phyloP scores from a whole-genome alignment of 2,797 vertebrate species.

The Macrochelys suwanniensis region DNA sequence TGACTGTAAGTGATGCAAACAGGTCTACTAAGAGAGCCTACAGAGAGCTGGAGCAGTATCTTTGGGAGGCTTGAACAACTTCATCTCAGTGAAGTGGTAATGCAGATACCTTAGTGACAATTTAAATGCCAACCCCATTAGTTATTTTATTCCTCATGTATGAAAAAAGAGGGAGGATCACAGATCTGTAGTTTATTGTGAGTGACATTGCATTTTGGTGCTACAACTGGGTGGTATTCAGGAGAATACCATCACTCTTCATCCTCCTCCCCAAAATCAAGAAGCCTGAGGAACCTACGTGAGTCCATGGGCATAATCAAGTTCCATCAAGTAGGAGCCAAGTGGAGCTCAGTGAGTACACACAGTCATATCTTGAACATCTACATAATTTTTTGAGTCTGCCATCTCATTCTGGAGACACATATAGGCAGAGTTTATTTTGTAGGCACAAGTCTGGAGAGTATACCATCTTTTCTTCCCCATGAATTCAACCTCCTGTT shows the following conservation, averaged over 20 bases:
- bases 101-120: not conserved
- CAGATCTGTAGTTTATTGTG: not conserved
- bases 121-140: not conserved
- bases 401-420: not conserved
- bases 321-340: not conserved
- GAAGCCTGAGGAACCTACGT: not conserved
- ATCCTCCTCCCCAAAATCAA: not conserved
- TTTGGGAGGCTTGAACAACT: not conserved
- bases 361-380: not conserved
- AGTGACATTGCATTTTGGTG: not conserved
- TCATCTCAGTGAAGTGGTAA: not conserved
- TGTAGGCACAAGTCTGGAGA: slow-evolving; percentile 13
- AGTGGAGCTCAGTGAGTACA: not conserved
- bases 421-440: not conserved
- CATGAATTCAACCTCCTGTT: not conserved
- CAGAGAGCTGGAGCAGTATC: not conserved
- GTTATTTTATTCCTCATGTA: not conserved
- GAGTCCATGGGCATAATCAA: not conserved
- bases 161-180: not conserved
- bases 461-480: not conserved
- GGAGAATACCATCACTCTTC: not conserved
- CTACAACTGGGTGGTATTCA: not conserved
- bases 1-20: not conserved
- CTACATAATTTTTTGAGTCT: not conserved
- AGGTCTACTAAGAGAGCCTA: not conserved